A percentile compares a stretch with the other conserved stretches of the same genome.
These are phyloP conservation scores for Poecilia gillii DNA, from an alignment of 2,797 vertebrate genomes.

Conservation along the genomic window DNA sequence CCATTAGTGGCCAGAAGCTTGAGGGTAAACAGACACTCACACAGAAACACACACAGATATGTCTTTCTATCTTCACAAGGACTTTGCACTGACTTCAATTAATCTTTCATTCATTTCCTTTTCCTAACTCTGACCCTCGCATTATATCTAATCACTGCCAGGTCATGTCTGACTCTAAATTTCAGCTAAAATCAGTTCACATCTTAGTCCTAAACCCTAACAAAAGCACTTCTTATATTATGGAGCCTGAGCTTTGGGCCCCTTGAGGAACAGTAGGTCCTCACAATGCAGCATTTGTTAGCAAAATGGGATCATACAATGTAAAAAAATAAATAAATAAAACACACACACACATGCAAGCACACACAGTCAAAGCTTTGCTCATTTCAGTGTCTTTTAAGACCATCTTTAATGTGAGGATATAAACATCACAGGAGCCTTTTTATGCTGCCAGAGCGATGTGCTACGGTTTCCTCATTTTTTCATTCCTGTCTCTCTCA, in stretches of 20 bases:
- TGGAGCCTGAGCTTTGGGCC: not conserved
- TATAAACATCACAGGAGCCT: constrained; percentile 54
- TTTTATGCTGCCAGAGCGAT: constrained; percentile 51
- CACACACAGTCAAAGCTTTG: constrained; percentile 48
- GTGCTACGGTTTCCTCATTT: constrained; percentile 16
- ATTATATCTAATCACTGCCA: not conserved
- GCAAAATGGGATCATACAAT: not conserved
- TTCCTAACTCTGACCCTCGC: not conserved
- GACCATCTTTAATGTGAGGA: constrained; percentile 50
- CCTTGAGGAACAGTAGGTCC: not conserved
- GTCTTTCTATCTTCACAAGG: not conserved
- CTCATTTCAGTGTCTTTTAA: constrained; percentile 65
- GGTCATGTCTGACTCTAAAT: not conserved
- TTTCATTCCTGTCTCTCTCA: constrained; percentile 13
- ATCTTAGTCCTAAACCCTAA: not conserved
- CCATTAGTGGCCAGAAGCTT: constrained; percentile 72
- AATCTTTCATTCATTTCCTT: not conserved
- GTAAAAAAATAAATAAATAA: not conserved
- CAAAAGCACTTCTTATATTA: not conserved
- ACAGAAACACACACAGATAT: constrained; percentile 39
- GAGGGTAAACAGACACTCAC: constrained; percentile 46
- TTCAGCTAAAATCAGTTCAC: not conserved
- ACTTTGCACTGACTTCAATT: not conserved
- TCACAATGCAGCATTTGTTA: not conserved
- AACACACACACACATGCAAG: constrained; percentile 25